Evolutionary conservation across 1,140 invertebrate genomes (phyloP).

Genomic region (Thereuonema tuberculata): DNA sequence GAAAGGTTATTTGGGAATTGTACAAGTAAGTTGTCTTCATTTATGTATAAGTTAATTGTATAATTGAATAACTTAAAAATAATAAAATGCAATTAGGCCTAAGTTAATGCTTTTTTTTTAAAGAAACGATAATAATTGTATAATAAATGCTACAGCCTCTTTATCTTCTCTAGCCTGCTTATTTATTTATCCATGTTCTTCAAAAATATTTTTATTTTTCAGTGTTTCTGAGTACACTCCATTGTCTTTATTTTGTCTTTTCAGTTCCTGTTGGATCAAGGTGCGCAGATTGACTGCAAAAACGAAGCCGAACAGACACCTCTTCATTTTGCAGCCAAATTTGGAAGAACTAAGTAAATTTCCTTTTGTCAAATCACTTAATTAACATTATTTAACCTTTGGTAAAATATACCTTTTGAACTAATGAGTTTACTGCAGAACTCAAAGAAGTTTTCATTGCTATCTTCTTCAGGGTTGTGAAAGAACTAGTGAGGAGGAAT

Average conservation of each 20-base stretch:
- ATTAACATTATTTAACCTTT: neutral
- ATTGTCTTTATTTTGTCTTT: slow-evolving; percentile 13
- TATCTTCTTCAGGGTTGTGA: slow-evolving; percentile 27
- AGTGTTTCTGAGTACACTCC: no score
- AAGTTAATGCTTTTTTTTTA: no score
- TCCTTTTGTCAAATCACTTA: neutral
- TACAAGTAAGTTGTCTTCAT: slow-evolving; percentile 23
- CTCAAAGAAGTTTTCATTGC: no score
- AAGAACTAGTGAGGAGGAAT: slow-evolving; percentile 28
- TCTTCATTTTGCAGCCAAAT: slow-evolving; percentile 35
- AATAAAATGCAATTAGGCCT: no score
- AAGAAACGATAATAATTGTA: no score
- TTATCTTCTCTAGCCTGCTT: no score
- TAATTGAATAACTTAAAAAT: neutral
- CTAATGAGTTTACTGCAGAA: no score
- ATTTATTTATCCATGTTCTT: no score
- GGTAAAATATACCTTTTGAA: no score
- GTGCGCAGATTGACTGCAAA: slow-evolving; percentile 31
- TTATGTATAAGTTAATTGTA: no score
- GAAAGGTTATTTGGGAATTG: slow-evolving; percentile 30
- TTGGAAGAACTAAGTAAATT: slow-evolving; percentile 33
- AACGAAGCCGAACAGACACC: slow-evolving; percentile 40
- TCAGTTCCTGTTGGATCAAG: slow-evolving; percentile 29
- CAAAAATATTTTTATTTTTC: no score
- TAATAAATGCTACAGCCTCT: no score